Percentiles rank a stretch among this genome's conserved stretches.
Conservation (phyloP, 92 coral and sea anemone species). For the Bergia sp. region DNA sequence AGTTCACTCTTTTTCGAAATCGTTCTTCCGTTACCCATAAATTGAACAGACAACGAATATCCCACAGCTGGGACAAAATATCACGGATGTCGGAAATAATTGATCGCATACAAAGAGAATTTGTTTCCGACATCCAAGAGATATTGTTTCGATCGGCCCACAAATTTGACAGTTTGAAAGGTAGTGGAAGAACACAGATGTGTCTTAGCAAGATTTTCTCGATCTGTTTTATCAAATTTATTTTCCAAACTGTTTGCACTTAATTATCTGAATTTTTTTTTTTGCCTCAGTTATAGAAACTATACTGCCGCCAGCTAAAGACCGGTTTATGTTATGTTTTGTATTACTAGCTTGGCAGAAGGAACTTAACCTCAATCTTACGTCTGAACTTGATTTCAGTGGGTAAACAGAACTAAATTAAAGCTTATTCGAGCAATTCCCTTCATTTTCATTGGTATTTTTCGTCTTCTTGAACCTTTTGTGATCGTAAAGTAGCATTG, state of each 20-base stretch:
- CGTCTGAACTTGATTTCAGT: too few species aligned
- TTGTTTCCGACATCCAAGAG: not conserved
- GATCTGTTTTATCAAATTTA: not conserved
- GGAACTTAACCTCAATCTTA: too few species aligned
- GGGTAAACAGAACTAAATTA: too few species aligned
- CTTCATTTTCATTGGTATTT: too few species aligned
- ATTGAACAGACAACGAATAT: not conserved
- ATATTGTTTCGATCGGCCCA: not conserved
- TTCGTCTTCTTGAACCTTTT: too few species aligned
- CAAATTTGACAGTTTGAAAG: not conserved
- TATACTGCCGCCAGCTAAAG: too few species aligned
- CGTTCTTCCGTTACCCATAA: not conserved
- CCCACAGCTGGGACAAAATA: not conserved
- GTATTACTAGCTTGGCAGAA: too few species aligned
- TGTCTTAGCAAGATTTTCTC: not conserved
- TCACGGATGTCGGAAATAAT: not conserved
- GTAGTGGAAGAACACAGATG: too few species aligned
- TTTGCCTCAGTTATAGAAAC: not conserved
- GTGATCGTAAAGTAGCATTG: too few species aligned
- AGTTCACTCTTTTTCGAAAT: not conserved
- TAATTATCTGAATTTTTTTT: not conserved
- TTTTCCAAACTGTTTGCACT: not conserved
- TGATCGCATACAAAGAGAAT: not conserved
- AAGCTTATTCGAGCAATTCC: too few species aligned
- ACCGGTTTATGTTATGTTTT: too few species aligned